Evolutionary conservation across 2,888 invertebrate species (phyloP).

Genomic region (Hypsopygia costalis): DNA sequence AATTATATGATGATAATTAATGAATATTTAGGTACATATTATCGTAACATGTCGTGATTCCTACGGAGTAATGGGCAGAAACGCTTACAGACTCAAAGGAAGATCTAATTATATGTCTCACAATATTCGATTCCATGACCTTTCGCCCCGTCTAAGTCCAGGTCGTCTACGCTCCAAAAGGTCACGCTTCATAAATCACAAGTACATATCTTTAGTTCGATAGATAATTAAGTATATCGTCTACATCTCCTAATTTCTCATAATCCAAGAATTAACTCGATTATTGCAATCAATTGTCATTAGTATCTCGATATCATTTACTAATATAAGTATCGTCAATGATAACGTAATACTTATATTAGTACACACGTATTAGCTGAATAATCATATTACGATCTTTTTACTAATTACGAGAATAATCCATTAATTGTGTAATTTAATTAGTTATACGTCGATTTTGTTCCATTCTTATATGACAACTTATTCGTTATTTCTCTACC

Average conservation of each 20-base stretch:
- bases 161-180: not conserved
- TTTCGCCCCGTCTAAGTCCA: not conserved
- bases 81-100: no score
- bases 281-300: not conserved
- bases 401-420: not conserved
- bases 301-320: not conserved
- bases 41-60: not conserved
- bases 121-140: not conserved
- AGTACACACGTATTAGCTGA: not conserved
- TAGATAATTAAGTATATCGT: not conserved
- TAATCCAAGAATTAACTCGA: not conserved
- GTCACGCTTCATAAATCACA: not conserved
- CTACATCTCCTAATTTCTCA: not conserved
- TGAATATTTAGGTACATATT: not conserved
- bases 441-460: no score
- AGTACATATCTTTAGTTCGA: not conserved
- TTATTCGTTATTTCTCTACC: no score
- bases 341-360: no score
- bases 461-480: no score
- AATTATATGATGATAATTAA: no score
- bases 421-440: not conserved
- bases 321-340: not conserved
- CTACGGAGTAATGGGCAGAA: no score
- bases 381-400: not conserved
- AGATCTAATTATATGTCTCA: no score